A percentile compares a stretch with the other conserved stretches of the same genome.
phyloP scores from a whole-genome alignment of 30 jellyfish, hydroid and myxozoan species.

The Cassiopea andromeda region DNA sequence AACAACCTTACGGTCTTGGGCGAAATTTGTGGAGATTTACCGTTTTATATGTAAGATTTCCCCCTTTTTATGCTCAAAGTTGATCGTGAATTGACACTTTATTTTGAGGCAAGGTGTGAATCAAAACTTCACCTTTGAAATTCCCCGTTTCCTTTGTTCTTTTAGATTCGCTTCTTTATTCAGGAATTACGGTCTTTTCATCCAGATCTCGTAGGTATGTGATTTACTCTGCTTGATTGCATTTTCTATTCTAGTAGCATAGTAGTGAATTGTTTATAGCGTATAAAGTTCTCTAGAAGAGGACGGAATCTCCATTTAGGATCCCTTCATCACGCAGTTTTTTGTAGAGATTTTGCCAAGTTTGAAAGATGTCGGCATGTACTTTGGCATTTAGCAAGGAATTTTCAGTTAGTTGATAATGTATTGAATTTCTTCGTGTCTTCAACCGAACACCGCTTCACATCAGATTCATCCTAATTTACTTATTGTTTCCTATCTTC shows the following conservation, averaged over 20 bases:
- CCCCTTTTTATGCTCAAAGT: slow-evolving; percentile 27
- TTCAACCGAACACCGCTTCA: slow-evolving; percentile 4
- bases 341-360: slow-evolving; percentile 8
- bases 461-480: too few relatives aligned
- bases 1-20: slow-evolving; percentile 10
- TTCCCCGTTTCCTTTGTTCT: slow-evolving; percentile 72
- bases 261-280: background rate
- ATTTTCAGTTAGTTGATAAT: slow-evolving; percentile 23
- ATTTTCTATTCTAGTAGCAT: background rate
- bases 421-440: background rate
- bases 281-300: background rate
- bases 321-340: slow-evolving; percentile 19
- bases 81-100: slow-evolving; percentile 66
- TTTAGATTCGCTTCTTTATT: slow-evolving; percentile 71
- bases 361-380: slow-evolving; percentile 22
- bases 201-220: slow-evolving; percentile 62
- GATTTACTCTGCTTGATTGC: slow-evolving; percentile 28
- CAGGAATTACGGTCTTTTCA: slow-evolving; percentile 77
- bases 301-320: background rate
- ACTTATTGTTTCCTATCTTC: background rate
- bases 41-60: slow-evolving; percentile 18
- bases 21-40: slow-evolving; percentile 7
- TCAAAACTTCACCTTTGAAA: slow-evolving; percentile 64
- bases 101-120: slow-evolving; percentile 78
- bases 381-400: slow-evolving; percentile 30